Evolutionary conservation across 2,797 vertebrate genomes (phyloP).

Genomic region (Triplophysa yarkandensis): DNA sequence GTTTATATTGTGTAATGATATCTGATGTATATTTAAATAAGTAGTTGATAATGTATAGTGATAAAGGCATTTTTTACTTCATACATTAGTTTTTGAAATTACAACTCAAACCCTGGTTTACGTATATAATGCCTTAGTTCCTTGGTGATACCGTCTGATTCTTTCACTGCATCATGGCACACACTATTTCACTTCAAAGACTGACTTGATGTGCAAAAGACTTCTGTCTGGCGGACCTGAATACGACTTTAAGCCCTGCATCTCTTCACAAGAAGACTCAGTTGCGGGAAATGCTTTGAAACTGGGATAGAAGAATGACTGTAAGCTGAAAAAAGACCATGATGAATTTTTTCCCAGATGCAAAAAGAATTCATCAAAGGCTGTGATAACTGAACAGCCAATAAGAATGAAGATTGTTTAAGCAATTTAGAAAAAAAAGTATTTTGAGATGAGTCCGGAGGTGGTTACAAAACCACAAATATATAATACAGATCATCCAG

Average conservation of each 20-base stretch:
- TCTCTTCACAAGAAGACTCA: neutral
- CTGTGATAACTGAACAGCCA: constrained; percentile 38
- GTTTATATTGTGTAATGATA: neutral
- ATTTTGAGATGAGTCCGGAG: neutral
- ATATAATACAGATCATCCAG: constrained; percentile 2
- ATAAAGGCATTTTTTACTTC: too few species aligned
- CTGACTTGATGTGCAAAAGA: neutral
- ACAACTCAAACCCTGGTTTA: neutral
- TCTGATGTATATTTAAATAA: too few species aligned
- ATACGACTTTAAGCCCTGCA: neutral
- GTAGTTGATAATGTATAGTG: neutral
- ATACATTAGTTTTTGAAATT: too few species aligned
- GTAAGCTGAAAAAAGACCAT: neutral
- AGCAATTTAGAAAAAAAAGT: constrained; percentile 9
- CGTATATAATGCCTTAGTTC: neutral
- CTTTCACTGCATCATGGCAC: neutral
- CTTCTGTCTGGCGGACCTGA: neutral
- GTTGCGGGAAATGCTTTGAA: neutral
- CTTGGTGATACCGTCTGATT: neutral
- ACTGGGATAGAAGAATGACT: neutral
- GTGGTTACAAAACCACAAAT: constrained; percentile 32
- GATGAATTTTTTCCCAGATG: neutral
- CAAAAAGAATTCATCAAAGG: constrained; percentile 1
- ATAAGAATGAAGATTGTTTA: constrained; percentile 17
- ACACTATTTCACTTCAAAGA: neutral